Evolutionary conservation across 2,797 vertebrate genomes (phyloP), one percentile per base, ranked within the genome.

Genomic region (Neosilurus mollespiculum): DNA sequence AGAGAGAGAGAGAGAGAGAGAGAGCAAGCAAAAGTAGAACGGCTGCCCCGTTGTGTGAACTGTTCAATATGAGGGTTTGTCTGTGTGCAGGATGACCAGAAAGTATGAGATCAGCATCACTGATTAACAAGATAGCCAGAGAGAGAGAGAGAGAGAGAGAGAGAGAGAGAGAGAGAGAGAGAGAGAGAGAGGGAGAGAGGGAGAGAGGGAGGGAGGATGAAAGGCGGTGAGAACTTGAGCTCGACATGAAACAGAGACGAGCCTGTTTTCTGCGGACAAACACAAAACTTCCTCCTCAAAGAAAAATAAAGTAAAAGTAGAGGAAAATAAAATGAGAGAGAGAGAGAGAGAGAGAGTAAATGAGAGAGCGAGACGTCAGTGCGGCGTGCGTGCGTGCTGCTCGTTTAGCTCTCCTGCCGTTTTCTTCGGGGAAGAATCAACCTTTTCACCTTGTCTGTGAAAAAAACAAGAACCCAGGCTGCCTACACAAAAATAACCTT

Each of bases 401-500:
- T 80, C 71, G 83, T 71, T 81, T 80, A 78, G 81, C 49, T 85
- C 69, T 83, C 84, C 84, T 80, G 70, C 75, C 64, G 67, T 89
- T 93, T 93, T 93, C 93, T 89, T 84, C 92, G 89, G 92, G 90
- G 87, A 84, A 72, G 91, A 92, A 92, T 92, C 90, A 93, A 93
- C 94, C 93, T 94, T 93, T 94, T 94, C 93, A 93, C 94, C 93
- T 94, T 92, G 91, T 89, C 93, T 88, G 92, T 91, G 91, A 87
- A 89, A 66, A 66, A 88, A 89, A 93, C 91, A 93, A 91, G 91
- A 92, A 91, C 93, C 91, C 92, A 92, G 92, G 92, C 92, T 88
- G 90, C 90, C 91, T 88, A 90, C 89, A 92, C 89, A 91, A 92
- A 88, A 95, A 94, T 93, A 95, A 94, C 94, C 94, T 95, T 95